Evolutionary conservation across 2,797 vertebrate genomes (phyloP), one percentile per base, ranked within the genome.

Genomic region (Microtus obscurus): DNA sequence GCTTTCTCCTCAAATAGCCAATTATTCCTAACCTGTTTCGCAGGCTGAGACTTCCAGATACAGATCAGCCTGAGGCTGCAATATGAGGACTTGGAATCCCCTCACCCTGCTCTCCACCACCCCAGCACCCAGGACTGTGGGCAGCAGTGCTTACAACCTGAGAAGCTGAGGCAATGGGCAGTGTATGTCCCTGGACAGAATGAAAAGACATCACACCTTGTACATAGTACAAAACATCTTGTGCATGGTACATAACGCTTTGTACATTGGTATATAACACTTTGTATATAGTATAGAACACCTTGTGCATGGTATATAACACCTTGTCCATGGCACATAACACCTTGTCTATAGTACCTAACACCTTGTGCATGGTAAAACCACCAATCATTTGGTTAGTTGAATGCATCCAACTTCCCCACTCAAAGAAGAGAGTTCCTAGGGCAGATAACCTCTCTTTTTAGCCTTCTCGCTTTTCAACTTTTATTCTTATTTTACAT

Each of bases 341-440:
- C 21, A 59, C 56, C 19, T 59, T 59, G 19, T 59, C 7, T 21
- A 59, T 23, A 21, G 56, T 59, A 59, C 56, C 7, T 6, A 59
- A 23, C 21, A 23, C 56, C 21, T 59, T 59, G 56, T 59, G 56
- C 63, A 67, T 67, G 63, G 29, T 1, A 45, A 34, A 43, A 71
- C 43, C 76, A 76, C 59, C 45, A 71, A 21, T 59, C 77, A 43
- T 25, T 31, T 11, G 74, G 9, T 87, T 81, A 43, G 27, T 43
- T 82, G 86, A 89, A 56, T n/a, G 10, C 3, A 61, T 76, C 48
- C 37, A 74, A n/a, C 31, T 95, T 92, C 14, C 19, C 14, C 73
- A 16, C 51, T 40, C 90, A 45, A 92, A 95, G 67, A 45, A 48
- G 27, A 90, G 27, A 27, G 95, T 98, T 98, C 95, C 98, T 16